Base-by-base conservation (phyloP, 2,888 invertebrate genomes). In the Oxytorus armatus region DNA sequence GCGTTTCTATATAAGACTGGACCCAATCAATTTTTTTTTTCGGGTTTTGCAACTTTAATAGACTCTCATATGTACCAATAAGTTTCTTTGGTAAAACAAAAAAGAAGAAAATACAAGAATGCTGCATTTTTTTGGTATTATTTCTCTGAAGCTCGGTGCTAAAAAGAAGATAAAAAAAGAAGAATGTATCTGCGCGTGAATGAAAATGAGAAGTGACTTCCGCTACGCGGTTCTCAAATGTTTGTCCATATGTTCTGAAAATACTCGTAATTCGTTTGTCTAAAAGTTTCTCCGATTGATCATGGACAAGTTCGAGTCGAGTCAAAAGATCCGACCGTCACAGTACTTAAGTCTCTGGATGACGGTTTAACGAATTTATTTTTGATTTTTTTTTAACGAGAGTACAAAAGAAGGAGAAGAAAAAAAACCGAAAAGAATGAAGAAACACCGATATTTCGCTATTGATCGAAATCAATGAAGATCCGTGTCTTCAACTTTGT, bases 1-100 rank as follows among this genome's bases (percentile, higher is more conserved):
- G 80, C 73, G 39, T 77, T 73, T 69, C 29, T 47, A 63, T 29
- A 77, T 70, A 81, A 81, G 81, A 81, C 81, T 81, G 81, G 81
- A 74, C 69, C 55, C 68, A 42, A 51, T 57, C 53, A 21, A 57
- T 44, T 42, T 51, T 49, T 73, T 59, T 39, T 72, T 39, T 49
- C 33, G 57, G 70, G 69, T 63, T 77, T 74, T 55, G 51, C 73
- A 25, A 74, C 51, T 65, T 49, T 69, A 66, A 16, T 63, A 65
- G 69, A 59, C 42, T 70, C 69, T 33, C 44, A 16, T 47, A 65
- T 39, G 25, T 77, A 74, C 57, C 65, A 70, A 77, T 65, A 53
- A 65, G 33, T 66, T 81, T 74, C 11, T 81, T 74, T 44, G 68
- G 57, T 70, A 36, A 51, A 61, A 42, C 2, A 66, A 49, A 51